Conservation (phyloP, 2,888 invertebrate species). For the Parelbella ahira region DNA sequence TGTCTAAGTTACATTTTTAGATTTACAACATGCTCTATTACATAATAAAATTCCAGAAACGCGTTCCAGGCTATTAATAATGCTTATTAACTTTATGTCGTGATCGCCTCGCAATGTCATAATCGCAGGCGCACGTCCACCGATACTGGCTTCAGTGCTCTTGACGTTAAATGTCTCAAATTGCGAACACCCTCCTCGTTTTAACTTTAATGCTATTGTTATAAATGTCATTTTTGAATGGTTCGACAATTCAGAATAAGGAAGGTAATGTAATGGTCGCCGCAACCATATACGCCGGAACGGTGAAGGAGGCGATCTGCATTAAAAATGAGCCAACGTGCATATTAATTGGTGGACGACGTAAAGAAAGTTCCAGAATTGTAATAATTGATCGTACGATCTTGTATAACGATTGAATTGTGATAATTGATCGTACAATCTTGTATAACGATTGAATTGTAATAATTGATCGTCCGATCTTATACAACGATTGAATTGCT, state of each 20-base stretch:
- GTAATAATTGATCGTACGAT: too few species aligned
- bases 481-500: too few species aligned
- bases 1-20: too few species aligned
- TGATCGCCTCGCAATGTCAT: slow-evolving; percentile 5
- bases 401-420: too few species aligned
- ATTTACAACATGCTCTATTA: too few species aligned
- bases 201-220: slow-evolving; percentile 35
- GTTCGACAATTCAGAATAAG: slow-evolving; percentile 1
- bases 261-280: slow-evolving; percentile 17
- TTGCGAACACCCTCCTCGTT: slow-evolving; percentile 31
- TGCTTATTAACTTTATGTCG: too few species aligned
- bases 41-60: too few species aligned
- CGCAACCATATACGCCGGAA: slow-evolving; percentile 22
- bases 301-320: slow-evolving; percentile 27
- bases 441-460: too few species aligned
- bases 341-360: slow-evolving; percentile 27
- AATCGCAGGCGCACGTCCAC: slow-evolving; percentile 25
- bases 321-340: slow-evolving; percentile 26
- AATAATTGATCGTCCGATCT: too few species aligned
- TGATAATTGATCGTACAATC: too few species aligned
- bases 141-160: slow-evolving; percentile 24
- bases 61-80: too few species aligned
- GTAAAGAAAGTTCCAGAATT: slow-evolving; percentile 20
- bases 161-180: slow-evolving; percentile 32
- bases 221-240: slow-evolving; percentile 39